A percentile compares a stretch with the other conserved stretches of the same genome.
Conservation (phyloP, 2,888 invertebrate genomes). For the Eupithecia abbreviata region DNA sequence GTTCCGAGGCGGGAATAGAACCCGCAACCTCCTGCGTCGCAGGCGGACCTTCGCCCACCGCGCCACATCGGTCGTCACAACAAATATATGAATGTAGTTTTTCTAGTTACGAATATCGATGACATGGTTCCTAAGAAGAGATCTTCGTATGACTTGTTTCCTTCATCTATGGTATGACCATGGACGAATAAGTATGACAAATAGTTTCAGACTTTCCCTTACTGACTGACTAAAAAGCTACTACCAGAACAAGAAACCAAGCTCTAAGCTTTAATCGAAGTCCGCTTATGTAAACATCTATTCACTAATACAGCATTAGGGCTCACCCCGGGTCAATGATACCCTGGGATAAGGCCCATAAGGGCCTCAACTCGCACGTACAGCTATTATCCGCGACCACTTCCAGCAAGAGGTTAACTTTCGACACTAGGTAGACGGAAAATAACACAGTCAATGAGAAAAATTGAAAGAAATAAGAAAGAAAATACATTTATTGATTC, state of each 20-base stretch:
- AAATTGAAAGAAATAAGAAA: background rate
- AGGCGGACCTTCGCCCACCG: too few relatives aligned
- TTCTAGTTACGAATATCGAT: too few relatives aligned
- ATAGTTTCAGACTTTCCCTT: too few relatives aligned
- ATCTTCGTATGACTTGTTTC: too few relatives aligned
- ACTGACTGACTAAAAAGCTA: background rate
- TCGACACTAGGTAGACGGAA: conserved; percentile 6
- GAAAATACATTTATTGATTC: too few relatives aligned
- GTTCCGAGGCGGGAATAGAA: too few relatives aligned
- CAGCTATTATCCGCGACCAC: conserved; percentile 5
- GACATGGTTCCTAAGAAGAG: too few relatives aligned
- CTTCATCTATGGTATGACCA: too few relatives aligned
- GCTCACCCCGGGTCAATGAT: conserved; percentile 63
- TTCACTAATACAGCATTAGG: conserved; percentile 59
- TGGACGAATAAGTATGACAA: too few relatives aligned
- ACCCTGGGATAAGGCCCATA: conserved; percentile 50
- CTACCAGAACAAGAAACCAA: background rate
- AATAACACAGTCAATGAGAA: background rate
- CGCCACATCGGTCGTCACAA: too few relatives aligned
- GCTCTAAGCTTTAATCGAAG: background rate
- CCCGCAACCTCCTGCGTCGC: too few relatives aligned
- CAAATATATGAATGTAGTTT: too few relatives aligned
- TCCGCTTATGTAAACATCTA: conserved; percentile 54
- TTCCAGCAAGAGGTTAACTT: conserved; percentile 9
- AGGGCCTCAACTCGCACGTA: conserved; percentile 12